Evolutionary conservation across 2,888 invertebrate species (phyloP), one percentile per base, ranked within the genome.

Genomic region (Entomobrya proxima): DNA sequence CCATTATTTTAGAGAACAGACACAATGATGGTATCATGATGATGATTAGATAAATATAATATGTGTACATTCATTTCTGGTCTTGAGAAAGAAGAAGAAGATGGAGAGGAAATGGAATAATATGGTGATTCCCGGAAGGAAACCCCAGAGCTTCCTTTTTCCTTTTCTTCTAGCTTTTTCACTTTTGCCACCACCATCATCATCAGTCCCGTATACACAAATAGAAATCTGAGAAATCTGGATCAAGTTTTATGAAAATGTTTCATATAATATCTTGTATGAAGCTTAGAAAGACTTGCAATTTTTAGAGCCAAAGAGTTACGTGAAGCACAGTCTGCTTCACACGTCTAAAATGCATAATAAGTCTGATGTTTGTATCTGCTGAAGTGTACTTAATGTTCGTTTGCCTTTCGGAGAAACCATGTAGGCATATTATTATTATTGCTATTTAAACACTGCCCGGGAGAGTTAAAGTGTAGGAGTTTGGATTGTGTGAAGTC

Each of bases 71-170:
- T n/a, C 3, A 15, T 15, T 50, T 4, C 50, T n/a, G 9, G n/a
- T 50, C 4, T 50, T 7, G n/a, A 47, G 5, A 75, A 32, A 35
- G 64, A 61, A 18, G n/a, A 2, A 55, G 32, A 64, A 44, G 21
- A 27, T 44, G 64, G 64, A 55, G 37, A 47, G 83, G 69, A 83
- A 83, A 77, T 76, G 77, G 52, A 83, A 77, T 77, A 76, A 77
- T 83, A 83, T 76, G 69, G 83, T 44, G 72, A 84, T 72, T 84
- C 84, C 84, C 77, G 84, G 77, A 84, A 77, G 84, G 61, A 55
- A 78, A 84, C 78, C 84, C 61, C 72, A 52, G 84, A 84, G 78
- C 78, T 78, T 84, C 84, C 84, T 55, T 32, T 75, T 78, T 21
- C 61, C 64, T 64, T 55, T 58, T 76, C 27, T 30, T 30, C 30